Percentiles rank a stretch among this genome's conserved stretches.
These are phyloP conservation scores for Kryptolebias ocellatus DNA, from an alignment of 2,797 vertebrate species.

Conservation along the genomic window DNA sequence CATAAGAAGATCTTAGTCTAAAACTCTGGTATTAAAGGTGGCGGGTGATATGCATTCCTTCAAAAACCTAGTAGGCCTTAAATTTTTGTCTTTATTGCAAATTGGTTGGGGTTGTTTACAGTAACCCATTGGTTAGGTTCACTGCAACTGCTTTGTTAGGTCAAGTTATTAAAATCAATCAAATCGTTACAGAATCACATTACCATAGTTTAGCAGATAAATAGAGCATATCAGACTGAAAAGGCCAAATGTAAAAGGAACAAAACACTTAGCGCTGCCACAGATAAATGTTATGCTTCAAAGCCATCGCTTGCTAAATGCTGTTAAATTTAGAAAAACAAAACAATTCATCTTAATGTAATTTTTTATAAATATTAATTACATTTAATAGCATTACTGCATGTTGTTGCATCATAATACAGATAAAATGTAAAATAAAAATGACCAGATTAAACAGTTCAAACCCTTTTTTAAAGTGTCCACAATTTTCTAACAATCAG, in stretches of 20 bases:
- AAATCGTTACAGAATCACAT: too few species aligned
- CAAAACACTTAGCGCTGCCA: too few species aligned
- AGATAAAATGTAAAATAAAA: too few species aligned
- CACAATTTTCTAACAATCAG: not conserved
- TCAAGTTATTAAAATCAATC: not conserved
- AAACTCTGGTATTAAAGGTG: too few species aligned
- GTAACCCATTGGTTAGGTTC: not conserved
- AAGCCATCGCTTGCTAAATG: not conserved
- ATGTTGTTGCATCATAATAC: too few species aligned
- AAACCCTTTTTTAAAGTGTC: not conserved
- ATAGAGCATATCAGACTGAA: not conserved
- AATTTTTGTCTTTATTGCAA: not conserved
- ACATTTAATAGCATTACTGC: too few species aligned
- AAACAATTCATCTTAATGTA: not conserved
- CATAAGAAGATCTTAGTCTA: too few species aligned
- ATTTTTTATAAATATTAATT: not conserved
- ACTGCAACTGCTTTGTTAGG: not conserved
- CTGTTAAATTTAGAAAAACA: not conserved
- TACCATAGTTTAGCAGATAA: not conserved
- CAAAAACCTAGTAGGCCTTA: not conserved
- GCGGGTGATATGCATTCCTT: too few species aligned
- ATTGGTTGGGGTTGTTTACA: not conserved
- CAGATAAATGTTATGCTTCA: not conserved
- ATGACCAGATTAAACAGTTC: too few species aligned
- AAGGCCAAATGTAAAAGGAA: too few species aligned